Percentiles rank a stretch among this genome's conserved stretches.
Conservation (phyloP, 2,113 vertebrate species). For the Parotia lawesii region DNA sequence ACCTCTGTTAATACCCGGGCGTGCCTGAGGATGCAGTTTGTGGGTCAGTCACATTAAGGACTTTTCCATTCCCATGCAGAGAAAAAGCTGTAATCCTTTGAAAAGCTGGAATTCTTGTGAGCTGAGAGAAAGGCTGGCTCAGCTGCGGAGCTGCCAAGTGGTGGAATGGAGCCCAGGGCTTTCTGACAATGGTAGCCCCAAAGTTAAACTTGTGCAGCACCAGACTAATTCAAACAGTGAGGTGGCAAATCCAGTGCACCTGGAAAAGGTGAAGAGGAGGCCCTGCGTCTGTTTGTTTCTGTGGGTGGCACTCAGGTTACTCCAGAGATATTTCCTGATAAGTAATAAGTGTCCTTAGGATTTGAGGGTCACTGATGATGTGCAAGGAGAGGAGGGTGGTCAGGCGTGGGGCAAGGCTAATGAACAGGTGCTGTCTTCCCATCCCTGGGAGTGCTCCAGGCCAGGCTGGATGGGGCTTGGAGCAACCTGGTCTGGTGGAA, state of each 20-base stretch:
- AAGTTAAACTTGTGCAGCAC: background rate
- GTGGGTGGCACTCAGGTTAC: background rate
- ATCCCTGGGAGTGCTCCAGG: background rate
- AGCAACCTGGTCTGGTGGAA: background rate
- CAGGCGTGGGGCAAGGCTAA: background rate
- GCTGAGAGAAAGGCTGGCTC: background rate
- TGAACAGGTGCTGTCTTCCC: background rate
- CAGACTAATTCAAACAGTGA: background rate
- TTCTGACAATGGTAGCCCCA: background rate
- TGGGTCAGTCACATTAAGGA: background rate
- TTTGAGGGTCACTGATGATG: fast-evolving
- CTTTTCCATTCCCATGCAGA: background rate
- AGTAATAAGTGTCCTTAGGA: background rate
- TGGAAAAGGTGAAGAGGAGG: background rate
- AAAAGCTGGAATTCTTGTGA: background rate
- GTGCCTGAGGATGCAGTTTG: background rate
- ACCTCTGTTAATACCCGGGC: fast-evolving
- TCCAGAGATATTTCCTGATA: background rate
- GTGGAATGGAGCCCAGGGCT: background rate
- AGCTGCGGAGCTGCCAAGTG: background rate
- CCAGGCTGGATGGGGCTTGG: background rate
- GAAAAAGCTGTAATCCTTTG: background rate
- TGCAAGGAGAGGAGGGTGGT: background rate
- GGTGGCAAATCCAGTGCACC: background rate
- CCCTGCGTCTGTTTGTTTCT: background rate